Conservation (phyloP, 2,888 invertebrate genomes). For the Abrostola triplasia region DNA sequence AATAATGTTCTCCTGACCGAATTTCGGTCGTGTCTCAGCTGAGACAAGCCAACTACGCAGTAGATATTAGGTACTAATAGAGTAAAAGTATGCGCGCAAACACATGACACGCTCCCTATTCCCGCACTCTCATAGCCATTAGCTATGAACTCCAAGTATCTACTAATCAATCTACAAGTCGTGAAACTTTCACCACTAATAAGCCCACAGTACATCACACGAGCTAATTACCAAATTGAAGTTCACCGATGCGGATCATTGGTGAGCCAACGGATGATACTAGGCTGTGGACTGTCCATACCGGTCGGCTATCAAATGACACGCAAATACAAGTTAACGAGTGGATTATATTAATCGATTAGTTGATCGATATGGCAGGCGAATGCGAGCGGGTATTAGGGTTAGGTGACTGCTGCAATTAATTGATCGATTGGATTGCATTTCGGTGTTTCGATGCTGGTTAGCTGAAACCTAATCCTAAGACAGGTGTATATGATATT, state of each 20-base stretch:
- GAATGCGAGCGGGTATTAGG: not conserved
- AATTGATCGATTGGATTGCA: conserved; percentile 1
- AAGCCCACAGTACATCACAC: conserved; percentile 21
- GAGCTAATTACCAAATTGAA: conserved; percentile 42
- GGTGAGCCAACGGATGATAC: conserved; percentile 26
- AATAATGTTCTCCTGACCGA: too few relatives aligned
- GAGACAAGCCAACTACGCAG: too few relatives aligned
- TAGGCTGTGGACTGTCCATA: not conserved
- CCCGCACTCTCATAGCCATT: too few relatives aligned
- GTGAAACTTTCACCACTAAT: conserved; percentile 14
- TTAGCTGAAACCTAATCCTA: not conserved
- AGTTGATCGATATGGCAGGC: not conserved
- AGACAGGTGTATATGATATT: too few relatives aligned
- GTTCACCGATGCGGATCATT: conserved; percentile 39
- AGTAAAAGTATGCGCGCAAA: too few relatives aligned
- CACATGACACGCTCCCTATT: too few relatives aligned
- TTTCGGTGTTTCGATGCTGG: not conserved
- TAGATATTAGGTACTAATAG: too few relatives aligned
- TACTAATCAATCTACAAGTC: conserved; percentile 5
- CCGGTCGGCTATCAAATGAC: too few relatives aligned
- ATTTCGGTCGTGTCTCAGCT: too few relatives aligned
- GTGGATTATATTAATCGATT: conserved; percentile 1
- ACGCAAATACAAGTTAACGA: not conserved
- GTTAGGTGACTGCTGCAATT: conserved; percentile 2
- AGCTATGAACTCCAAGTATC: too few relatives aligned